Evolutionary conservation across 2,113 vertebrate species (phyloP).

Genomic region (Callipepla squamata): DNA sequence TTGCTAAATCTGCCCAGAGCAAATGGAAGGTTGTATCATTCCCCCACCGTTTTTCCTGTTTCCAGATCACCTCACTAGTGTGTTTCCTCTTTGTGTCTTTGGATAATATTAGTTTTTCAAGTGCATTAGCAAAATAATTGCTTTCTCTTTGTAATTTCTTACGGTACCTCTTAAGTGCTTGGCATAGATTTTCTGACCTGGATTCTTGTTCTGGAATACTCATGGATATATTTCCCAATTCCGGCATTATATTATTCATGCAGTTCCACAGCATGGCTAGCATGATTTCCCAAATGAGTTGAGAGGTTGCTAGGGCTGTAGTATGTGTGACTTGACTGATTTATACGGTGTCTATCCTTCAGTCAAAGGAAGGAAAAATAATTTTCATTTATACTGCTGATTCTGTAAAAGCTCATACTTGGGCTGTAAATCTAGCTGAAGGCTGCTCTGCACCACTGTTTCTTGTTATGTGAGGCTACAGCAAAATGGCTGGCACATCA

Average conservation of each 20-base stretch:
- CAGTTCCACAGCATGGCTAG: background rate
- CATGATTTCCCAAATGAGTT: slow-evolving; percentile 45
- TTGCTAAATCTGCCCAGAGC: background rate
- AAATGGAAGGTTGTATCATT: background rate
- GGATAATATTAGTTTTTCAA: background rate
- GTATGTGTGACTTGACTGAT: slow-evolving; percentile 20
- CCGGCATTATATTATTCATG: background rate
- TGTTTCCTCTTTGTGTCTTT: background rate
- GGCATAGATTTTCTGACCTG: background rate
- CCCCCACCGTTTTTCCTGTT: background rate
- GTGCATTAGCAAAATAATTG: background rate
- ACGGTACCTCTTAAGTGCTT: background rate
- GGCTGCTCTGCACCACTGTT: background rate
- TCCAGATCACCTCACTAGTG: background rate
- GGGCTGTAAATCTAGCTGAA: background rate
- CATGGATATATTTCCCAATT: slow-evolving; percentile 30
- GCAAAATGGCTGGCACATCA: background rate
- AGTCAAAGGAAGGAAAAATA: slow-evolving; percentile 42
- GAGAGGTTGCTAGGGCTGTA: slow-evolving; percentile 7
- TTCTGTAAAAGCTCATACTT: background rate
- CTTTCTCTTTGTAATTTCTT: background rate
- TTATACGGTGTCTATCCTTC: slow-evolving; percentile 17
- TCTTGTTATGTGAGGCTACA: background rate
- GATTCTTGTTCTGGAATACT: background rate
- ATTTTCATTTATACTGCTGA: slow-evolving; percentile 63